Evolutionary conservation across 2,113 vertebrate species (phyloP).

Genomic region (Hydropotes inermis): DNA sequence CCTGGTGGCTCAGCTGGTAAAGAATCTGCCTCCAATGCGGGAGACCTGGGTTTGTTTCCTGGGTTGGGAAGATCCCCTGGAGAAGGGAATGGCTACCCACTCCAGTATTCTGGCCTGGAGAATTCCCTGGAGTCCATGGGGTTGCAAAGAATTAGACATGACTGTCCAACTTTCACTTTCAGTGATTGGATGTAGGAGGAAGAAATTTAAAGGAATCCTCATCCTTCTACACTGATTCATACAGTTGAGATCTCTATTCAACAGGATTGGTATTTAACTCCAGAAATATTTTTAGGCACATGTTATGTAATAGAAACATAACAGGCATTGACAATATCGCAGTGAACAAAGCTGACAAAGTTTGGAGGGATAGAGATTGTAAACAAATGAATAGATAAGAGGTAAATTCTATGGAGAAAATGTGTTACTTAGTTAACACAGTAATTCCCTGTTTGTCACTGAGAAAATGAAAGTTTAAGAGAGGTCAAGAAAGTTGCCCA

Average conservation of each 20-base stretch:
- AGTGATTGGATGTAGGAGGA: neutral
- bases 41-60: neutral
- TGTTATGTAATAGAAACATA: neutral
- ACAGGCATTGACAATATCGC: neutral
- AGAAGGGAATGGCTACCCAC: neutral
- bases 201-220: neutral
- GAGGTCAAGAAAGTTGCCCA: neutral
- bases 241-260: neutral
- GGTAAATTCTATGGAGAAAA: constrained; percentile 3
- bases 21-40: neutral
- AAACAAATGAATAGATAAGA: neutral
- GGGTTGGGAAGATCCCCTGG: neutral
- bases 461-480: neutral
- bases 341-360: neutral
- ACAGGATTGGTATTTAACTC: neutral
- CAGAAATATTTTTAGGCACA: neutral
- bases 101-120: neutral
- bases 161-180: neutral
- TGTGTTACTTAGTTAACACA: neutral
- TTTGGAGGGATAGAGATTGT: neutral
- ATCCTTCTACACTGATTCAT: neutral
- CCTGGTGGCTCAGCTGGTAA: neutral
- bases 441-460: neutral
- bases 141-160: neutral
- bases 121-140: neutral